Conservation (phyloP, 2,888 invertebrate species). For the Pecten maximus region DNA sequence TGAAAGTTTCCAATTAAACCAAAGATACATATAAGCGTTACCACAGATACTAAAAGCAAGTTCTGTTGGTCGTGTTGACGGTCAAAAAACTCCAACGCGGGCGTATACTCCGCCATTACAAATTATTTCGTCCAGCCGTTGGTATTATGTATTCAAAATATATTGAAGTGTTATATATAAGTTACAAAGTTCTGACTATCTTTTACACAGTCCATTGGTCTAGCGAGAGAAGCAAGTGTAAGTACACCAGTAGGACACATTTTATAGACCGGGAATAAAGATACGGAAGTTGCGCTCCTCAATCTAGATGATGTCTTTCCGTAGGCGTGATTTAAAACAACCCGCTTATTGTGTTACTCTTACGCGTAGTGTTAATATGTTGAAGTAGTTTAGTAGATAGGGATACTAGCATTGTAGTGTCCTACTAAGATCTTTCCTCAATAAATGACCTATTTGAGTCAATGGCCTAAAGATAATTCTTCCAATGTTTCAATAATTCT, state of each 20-base stretch:
- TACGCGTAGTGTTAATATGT: neutral
- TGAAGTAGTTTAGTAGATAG: neutral
- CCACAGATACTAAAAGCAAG: neutral
- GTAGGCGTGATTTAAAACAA: slow-evolving; percentile 20
- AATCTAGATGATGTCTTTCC: neutral
- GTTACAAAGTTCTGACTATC: too few species aligned
- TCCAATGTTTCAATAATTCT: too few species aligned
- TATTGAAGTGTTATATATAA: too few species aligned
- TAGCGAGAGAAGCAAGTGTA: neutral
- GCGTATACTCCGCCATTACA: neutral
- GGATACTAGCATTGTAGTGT: neutral
- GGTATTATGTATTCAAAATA: neutral
- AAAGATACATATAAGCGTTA: neutral
- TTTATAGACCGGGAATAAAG: neutral
- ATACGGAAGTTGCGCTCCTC: neutral
- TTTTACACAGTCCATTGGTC: neutral
- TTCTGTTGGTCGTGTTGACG: neutral
- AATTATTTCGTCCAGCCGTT: neutral
- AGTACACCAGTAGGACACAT: neutral
- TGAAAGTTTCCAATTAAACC: neutral
- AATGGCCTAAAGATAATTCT: too few species aligned
- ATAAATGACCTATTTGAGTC: neutral
- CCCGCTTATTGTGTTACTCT: neutral
- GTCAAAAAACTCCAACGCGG: neutral
- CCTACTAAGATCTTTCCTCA: neutral